Conservation (phyloP, 2,797 vertebrate genomes). For the Gambelia wislizenii region DNA sequence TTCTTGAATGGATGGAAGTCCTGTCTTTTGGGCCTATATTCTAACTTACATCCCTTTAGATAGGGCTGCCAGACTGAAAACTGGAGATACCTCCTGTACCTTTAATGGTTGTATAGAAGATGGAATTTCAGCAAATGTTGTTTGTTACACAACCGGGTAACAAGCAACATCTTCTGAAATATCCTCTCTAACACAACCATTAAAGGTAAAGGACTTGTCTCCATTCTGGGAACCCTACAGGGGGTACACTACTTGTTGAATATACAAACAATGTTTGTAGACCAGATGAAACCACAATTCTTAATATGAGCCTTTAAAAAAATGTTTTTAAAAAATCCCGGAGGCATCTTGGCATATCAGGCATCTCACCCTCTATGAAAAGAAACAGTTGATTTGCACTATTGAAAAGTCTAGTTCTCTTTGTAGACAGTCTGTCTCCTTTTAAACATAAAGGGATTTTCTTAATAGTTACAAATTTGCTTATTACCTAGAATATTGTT, state of each 20-base stretch:
- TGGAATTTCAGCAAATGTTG: too few species aligned
- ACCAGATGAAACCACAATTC: not conserved
- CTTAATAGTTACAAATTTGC: slow-evolving; percentile 3
- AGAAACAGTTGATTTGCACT: not conserved
- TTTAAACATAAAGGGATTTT: not conserved
- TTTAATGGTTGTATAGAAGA: too few species aligned
- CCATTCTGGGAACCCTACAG: too few species aligned
- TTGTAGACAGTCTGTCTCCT: slow-evolving; percentile 2
- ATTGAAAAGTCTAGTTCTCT: not conserved
- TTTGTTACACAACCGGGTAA: too few species aligned
- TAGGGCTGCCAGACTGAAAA: not conserved
- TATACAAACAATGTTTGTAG: not conserved
- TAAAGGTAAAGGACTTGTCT: too few species aligned
- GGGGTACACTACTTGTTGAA: not conserved
- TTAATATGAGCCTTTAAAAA: not conserved
- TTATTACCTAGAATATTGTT: not conserved
- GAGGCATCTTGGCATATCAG: not conserved
- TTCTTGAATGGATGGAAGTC: not conserved
- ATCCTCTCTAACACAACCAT: too few species aligned
- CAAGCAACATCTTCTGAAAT: too few species aligned
- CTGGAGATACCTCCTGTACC: not conserved
- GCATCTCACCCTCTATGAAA: slow-evolving; percentile 1
- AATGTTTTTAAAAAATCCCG: too few species aligned
- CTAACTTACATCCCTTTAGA: too few species aligned
- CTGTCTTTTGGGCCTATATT: not conserved